These are phyloP conservation scores for Pachypanchax playfairii DNA, from an alignment of 2,113 vertebrate species.

Conservation along the genomic window DNA sequence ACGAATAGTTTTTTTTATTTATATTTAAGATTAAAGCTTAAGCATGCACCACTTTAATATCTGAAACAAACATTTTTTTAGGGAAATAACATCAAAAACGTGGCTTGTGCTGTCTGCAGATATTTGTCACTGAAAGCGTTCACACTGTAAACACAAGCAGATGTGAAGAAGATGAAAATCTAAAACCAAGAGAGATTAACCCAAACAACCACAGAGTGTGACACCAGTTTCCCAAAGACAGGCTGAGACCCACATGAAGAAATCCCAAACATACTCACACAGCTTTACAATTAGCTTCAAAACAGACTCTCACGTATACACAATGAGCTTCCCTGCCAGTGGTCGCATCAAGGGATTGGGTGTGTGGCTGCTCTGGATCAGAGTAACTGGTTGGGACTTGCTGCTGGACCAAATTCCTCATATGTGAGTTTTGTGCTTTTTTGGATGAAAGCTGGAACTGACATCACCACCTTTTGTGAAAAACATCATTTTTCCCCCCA, in stretches of 20 bases:
- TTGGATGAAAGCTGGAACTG: constrained; percentile 52
- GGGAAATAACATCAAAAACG: not conserved
- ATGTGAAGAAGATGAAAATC: not conserved
- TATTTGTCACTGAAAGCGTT: too few relatives aligned
- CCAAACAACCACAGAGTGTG: constrained; percentile 6
- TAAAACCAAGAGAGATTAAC: constrained; percentile 20
- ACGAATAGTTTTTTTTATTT: not conserved
- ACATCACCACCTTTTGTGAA: constrained; percentile 26
- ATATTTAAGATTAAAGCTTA: not conserved
- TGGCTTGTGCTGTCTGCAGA: not conserved
- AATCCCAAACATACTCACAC: constrained; percentile 29
- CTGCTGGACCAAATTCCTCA: constrained; percentile 48
- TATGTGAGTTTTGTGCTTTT: constrained; percentile 41
- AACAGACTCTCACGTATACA: constrained; percentile 8
- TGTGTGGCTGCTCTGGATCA: constrained; percentile 54
- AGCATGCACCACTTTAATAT: not conserved
- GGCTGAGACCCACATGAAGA: constrained; percentile 24
- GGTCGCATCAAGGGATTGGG: constrained; percentile 49
- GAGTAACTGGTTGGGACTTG: constrained; percentile 39
- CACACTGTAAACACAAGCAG: not conserved
- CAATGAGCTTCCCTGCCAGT: constrained; percentile 33
- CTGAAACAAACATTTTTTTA: not conserved
- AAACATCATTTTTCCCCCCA: constrained; percentile 27
- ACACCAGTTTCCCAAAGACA: not conserved
- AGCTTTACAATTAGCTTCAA: constrained; percentile 14